Percentiles rank a stretch among this genome's conserved stretches.
Conservation (phyloP, 2,888 invertebrate species). For the Agonopterix subpropinquella region DNA sequence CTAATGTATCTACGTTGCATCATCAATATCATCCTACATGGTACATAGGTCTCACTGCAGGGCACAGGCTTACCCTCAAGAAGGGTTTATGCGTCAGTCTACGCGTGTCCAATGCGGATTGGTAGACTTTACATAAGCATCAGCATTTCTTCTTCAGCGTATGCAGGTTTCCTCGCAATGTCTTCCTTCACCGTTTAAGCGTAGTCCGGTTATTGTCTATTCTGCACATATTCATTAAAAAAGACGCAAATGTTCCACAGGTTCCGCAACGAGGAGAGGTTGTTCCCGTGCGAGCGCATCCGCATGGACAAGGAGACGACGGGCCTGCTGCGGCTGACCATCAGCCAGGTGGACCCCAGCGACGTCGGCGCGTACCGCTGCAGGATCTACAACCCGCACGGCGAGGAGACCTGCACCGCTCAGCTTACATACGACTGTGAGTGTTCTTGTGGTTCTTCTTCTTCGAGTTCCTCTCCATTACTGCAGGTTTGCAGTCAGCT, state of each 20-base stretch:
- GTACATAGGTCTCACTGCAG: too few species aligned
- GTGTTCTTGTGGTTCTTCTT: too few species aligned
- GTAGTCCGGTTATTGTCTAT: too few species aligned
- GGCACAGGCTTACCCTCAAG: too few species aligned
- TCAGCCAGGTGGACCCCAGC: conserved; percentile 84
- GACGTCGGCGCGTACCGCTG: conserved; percentile 92
- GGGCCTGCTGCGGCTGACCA: conserved; percentile 87
- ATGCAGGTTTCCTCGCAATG: too few species aligned
- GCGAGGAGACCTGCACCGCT: conserved; percentile 87
- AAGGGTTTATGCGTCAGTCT: neutral
- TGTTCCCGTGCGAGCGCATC: conserved; percentile 89
- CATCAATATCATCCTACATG: too few species aligned
- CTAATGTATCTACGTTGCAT: too few species aligned
- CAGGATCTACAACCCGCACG: conserved; percentile 88
- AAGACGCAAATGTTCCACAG: conserved; percentile 19
- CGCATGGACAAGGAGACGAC: conserved; percentile 88
- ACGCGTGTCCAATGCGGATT: neutral
- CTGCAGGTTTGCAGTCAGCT: too few species aligned
- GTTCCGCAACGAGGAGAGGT: conserved; percentile 85
- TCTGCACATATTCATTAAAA: too few species aligned
- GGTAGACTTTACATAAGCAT: too few species aligned
- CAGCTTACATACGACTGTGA: conserved; percentile 88
- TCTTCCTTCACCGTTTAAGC: too few species aligned
- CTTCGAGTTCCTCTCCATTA: conserved; percentile 27
- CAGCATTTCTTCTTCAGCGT: too few species aligned